Base-by-base conservation (phyloP, 2,888 invertebrate species). In the Drosophila ezoana region DNA sequence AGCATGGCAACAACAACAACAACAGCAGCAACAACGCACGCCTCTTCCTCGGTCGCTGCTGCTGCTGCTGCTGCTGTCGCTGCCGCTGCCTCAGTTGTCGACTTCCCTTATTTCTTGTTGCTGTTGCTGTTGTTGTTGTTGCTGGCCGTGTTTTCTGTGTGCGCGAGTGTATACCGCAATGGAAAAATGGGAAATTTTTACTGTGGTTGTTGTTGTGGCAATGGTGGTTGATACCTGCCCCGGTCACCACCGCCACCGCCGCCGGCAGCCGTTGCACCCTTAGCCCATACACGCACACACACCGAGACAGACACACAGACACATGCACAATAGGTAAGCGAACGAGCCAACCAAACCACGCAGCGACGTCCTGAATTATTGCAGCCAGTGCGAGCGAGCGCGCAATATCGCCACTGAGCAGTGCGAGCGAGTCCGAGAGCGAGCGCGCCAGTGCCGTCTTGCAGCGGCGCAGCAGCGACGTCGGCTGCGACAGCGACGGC, bases 121-220 rank as follows among this genome's bases (percentile, higher is more conserved):
- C 9, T 38, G 54, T 18, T 56, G 65, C 8, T 60, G 33, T 16
- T 65, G 43, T 52, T 57, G 68, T 18, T 67, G 56, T 37, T 64
- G 60, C 52, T 72, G 69, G 57, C 54, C 65, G 64, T 65, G 66
- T 69, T 53, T 60, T 71, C 63, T 77, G 80, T 76, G 72, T 77
- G 82, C 80, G 81, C 80, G 77, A 71, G 74, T 79, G 76, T 82
- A 79, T 78, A 87, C 91, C 91, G 82, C 90, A 90, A 89, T 90
- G 89, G 90, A 91, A 91, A 91, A 91, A 91, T 91, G 91, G 91
- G 90, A 91, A 91, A 91, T 91, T 91, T 92, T 91, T 91, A 80
- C 90, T 91, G 90, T 90, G 91, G 91, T 91, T 91, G 91, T 92
- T 90, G 90, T 89, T 90, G 90, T 75, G 90, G 90, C 90, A 91